Conservation (phyloP, 2,113 vertebrate species). For the Colaptes auratus region DNA sequence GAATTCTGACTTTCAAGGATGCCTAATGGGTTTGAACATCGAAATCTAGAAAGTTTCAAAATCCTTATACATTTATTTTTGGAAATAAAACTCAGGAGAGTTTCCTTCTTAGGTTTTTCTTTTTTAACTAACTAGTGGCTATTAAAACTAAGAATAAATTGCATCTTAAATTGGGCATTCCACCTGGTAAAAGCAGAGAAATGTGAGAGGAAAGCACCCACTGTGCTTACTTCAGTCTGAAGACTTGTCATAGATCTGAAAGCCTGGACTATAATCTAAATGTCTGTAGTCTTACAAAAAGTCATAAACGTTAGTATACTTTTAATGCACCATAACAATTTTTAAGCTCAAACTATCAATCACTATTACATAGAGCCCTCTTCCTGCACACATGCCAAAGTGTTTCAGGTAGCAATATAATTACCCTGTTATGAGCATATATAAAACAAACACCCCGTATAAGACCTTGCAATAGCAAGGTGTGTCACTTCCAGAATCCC, state of each 20-base stretch:
- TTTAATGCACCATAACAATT: conserved; percentile 64
- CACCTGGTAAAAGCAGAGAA: not conserved
- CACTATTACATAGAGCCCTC: conserved; percentile 13
- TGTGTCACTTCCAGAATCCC: conserved; percentile 36
- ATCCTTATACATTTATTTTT: not conserved
- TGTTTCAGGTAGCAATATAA: conserved; percentile 60
- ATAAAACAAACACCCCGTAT: conserved; percentile 62
- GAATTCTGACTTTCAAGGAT: conserved; percentile 19
- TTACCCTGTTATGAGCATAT: conserved; percentile 44
- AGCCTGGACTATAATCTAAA: conserved; percentile 28
- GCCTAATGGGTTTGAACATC: not conserved
- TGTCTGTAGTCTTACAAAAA: conserved; percentile 34
- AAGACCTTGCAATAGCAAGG: conserved; percentile 49
- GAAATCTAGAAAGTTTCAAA: not conserved
- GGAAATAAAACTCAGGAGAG: not conserved
- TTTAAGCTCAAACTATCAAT: conserved; percentile 56
- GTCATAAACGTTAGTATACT: conserved; percentile 55
- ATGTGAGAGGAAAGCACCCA: not conserved
- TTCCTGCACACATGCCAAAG: not conserved
- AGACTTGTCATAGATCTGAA: not conserved
- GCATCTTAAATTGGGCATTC: not conserved
- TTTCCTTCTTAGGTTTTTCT: not conserved
- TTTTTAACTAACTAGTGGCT: not conserved
- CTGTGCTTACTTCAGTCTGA: not conserved
- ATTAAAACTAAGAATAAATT: not conserved